Base-by-base conservation (phyloP, 2,888 invertebrate species). In the Drosophila ezoana region DNA sequence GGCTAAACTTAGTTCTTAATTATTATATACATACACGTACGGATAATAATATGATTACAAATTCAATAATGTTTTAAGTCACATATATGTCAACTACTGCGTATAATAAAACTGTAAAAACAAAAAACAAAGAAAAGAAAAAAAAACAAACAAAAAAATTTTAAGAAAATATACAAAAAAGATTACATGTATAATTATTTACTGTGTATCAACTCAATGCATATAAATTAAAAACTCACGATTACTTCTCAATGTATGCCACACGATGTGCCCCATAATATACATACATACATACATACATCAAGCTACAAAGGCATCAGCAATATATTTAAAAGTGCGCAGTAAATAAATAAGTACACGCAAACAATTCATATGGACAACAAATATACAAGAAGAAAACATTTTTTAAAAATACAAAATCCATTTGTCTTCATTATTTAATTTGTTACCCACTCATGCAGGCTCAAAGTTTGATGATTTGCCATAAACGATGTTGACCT, bases 41-140 rank as follows among this genome's bases (percentile, higher is more conserved):
- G 45, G 62, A 62, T 54, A 49, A 57, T 54, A 77, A 67, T 66
- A 63, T 63, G 60, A 67, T 56, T 70, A 69, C 56, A 49, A 52
- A 75, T 76, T 74, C 79, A 70, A 61, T 75, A 76, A 86, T 85
- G 65, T 65, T 74, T 85, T 83, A 83, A 83, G 83, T 77, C 83
- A 79, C 52, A 28, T 18, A 52, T 76, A 69, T 86, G 71, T 86
- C 65, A 69, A 66, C 4, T 73, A 74, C 56, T 51, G 56, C 69
- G 67, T 69, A 65, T 70, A 62, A 64, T 69, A 41, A 52, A 72
- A 65, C 53, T 76, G 76, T 79, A 83, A 83, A 57, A 69, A 51
- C 63, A 79, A 54, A 59, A 10, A 54, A 57, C 16, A 49, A 44
- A 62, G 23, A 28, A 62, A 59, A 59, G 40, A 57, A 60, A 41